These are phyloP conservation scores for Ahaetulla prasina DNA, from an alignment of 2,113 vertebrate genomes.

Conservation along the genomic window DNA sequence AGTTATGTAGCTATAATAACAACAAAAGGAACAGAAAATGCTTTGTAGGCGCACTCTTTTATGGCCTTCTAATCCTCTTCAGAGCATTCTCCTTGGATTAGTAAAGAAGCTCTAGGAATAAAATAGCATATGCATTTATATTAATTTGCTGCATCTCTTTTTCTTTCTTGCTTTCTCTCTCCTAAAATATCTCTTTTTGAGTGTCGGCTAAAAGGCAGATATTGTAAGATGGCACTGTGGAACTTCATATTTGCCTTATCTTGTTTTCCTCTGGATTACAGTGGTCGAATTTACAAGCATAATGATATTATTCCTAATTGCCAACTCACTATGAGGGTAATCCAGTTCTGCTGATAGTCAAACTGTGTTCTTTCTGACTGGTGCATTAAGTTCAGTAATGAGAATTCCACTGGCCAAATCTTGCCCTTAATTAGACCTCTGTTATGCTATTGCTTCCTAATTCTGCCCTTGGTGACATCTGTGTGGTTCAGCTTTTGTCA, in stretches of 20 bases:
- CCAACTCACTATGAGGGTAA: slow-evolving; percentile 47
- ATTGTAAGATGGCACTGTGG: slow-evolving; percentile 40
- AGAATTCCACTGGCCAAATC: slow-evolving; percentile 32
- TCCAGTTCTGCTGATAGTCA: slow-evolving; percentile 55
- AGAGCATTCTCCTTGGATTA: slow-evolving; percentile 47
- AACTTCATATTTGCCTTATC: slow-evolving; percentile 37
- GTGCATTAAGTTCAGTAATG: slow-evolving; percentile 44
- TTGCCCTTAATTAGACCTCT: slow-evolving; percentile 39
- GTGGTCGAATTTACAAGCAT: slow-evolving; percentile 42
- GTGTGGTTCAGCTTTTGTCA: slow-evolving; percentile 23
- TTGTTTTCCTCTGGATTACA: slow-evolving; percentile 46
- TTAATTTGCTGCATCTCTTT: slow-evolving; percentile 9
- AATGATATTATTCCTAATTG: slow-evolving; percentile 32
- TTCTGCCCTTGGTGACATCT: slow-evolving; percentile 28
- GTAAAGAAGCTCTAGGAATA: slow-evolving; percentile 37
- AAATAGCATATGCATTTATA: slow-evolving; percentile 51
- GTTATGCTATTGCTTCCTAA: slow-evolving; percentile 14
- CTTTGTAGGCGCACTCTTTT: slow-evolving; percentile 59
- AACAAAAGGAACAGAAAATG: slow-evolving; percentile 38
- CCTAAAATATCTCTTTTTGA: slow-evolving; percentile 5
- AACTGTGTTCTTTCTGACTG: slow-evolving; percentile 53
- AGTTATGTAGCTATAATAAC: slow-evolving; percentile 39
- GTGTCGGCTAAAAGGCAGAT: slow-evolving; percentile 41
- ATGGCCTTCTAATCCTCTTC: slow-evolving; percentile 37
- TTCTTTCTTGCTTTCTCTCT: neutral